Base-by-base conservation (phyloP, 2,797 vertebrate species). In the Phataginus tetradactyla region DNA sequence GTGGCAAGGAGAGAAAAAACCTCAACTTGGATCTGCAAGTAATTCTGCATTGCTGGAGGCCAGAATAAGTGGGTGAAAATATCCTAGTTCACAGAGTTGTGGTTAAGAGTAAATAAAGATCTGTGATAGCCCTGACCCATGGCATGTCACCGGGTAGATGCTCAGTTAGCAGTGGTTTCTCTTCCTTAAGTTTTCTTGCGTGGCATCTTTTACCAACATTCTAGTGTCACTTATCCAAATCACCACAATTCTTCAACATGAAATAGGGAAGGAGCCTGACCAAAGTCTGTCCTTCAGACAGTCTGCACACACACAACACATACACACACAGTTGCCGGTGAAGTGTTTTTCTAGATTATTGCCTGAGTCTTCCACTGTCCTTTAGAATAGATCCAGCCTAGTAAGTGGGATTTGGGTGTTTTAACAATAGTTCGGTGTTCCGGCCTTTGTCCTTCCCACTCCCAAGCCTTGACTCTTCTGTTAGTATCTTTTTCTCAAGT, bases 401-500 rank as follows among this genome's bases (percentile, higher is more conserved):
- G 63, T 59, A 42, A 90, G 90, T 72, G 59, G 37, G 42, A 93
- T 51, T 66, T 29, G 84, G 59, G 83, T 49, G 11, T 87, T 45
- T 91, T 53, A 95, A 80, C 81, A 92, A 83, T 75, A 88, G 95
- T 80, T 95, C 75, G 59, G 23, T 95, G 77, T 23, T 91, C 68
- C 88, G 53, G 42, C 4, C 84, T 97, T 97, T 95, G 72, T 97
- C 74, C 86, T 96, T 90, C 71, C 37, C 83, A 32, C 75, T 97
- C 45, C 91, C 85, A 14, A 94, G 71, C 80, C 74, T 96, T 94
- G 92, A 89, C 51, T 72, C 79, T 59, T n/a, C 55, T 78, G 94
- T 97, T 64, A 90, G 66, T 87, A 18, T 74, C 94, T 97, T 95
- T 95, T 97, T 94, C 94, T 97, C 85, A 95, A 95, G 61, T 74